Evolutionary conservation across 1,140 invertebrate species (phyloP).

Genomic region (Leptinotarsa texana): DNA sequence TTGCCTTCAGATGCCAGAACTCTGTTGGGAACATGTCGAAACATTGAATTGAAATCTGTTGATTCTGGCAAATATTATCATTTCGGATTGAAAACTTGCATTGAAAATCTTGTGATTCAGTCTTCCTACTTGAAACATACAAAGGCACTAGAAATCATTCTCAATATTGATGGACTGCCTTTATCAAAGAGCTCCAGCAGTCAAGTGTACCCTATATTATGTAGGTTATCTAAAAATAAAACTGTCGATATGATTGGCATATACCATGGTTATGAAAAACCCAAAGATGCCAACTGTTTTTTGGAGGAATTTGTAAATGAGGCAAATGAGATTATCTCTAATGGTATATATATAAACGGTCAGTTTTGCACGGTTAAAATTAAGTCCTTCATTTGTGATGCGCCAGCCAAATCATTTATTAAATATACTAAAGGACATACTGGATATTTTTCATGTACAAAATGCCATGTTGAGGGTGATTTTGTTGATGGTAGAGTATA

Average conservation of each 20-base stretch:
- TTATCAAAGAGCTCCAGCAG: slow-evolving; percentile 26
- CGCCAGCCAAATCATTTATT: neutral
- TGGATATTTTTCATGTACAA: slow-evolving; percentile 28
- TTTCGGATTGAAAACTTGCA: slow-evolving; percentile 17
- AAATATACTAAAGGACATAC: slow-evolving; percentile 26
- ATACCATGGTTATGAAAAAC: slow-evolving; percentile 27
- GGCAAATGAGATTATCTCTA: neutral
- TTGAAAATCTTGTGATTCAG: slow-evolving; percentile 11
- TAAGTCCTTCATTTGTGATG: slow-evolving; percentile 25
- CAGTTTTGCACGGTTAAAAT: slow-evolving; percentile 7
- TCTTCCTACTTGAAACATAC: slow-evolving; percentile 1
- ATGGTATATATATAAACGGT: slow-evolving; percentile 14
- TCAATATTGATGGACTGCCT: slow-evolving; percentile 26
- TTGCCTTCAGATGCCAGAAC: slow-evolving; percentile 12
- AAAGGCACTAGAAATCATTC: slow-evolving; percentile 10
- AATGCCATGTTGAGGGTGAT: slow-evolving; percentile 21
- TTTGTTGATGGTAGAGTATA: neutral
- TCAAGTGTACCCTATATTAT: slow-evolving; percentile 31
- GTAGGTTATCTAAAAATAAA: slow-evolving; percentile 13
- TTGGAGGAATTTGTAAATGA: slow-evolving; percentile 27
- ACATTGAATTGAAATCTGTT: slow-evolving; percentile 9
- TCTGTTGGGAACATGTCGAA: slow-evolving; percentile 7
- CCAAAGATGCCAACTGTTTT: slow-evolving; percentile 20
- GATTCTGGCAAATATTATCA: slow-evolving; percentile 15
- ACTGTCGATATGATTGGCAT: slow-evolving; percentile 22